phyloP scores from a whole-genome alignment of 2,113 vertebrate species.

The Malurus elegans region DNA sequence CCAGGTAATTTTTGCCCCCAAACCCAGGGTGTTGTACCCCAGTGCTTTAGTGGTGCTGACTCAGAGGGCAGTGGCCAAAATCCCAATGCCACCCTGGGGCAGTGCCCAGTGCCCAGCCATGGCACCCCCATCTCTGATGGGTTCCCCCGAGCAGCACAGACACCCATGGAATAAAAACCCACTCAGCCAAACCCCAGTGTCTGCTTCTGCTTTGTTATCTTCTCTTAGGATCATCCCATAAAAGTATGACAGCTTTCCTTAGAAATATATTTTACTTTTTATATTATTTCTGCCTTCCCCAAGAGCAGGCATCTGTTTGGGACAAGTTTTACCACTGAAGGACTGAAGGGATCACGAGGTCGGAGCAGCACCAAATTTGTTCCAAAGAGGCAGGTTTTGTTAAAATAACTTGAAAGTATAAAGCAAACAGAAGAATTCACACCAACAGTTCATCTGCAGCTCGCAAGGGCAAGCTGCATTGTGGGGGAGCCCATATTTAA shows the following conservation, averaged over 20 bases:
- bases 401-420: not conserved
- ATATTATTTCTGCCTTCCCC: not conserved
- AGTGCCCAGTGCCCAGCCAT: not conserved
- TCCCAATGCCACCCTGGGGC: not conserved
- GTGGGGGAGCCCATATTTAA: constrained; percentile 9
- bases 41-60: not conserved
- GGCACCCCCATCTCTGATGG: rapidly evolving
- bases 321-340: not conserved
- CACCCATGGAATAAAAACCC: not conserved
- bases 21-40: not conserved
- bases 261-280: not conserved
- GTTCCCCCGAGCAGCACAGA: not conserved
- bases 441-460: not conserved
- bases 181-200: not conserved
- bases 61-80: not conserved
- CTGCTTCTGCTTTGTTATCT: not conserved
- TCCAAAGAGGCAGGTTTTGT: not conserved
- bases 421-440: not conserved
- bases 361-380: not conserved
- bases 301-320: not conserved
- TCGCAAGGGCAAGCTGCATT: constrained; percentile 1
- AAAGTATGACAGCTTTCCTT: not conserved
- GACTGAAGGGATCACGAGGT: not conserved
- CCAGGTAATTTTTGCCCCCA: not conserved
- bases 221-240: not conserved